Percentiles rank a stretch among this genome's conserved stretches.
Conservation (phyloP, 2,797 vertebrate species). For the Myripristis jacobus region DNA sequence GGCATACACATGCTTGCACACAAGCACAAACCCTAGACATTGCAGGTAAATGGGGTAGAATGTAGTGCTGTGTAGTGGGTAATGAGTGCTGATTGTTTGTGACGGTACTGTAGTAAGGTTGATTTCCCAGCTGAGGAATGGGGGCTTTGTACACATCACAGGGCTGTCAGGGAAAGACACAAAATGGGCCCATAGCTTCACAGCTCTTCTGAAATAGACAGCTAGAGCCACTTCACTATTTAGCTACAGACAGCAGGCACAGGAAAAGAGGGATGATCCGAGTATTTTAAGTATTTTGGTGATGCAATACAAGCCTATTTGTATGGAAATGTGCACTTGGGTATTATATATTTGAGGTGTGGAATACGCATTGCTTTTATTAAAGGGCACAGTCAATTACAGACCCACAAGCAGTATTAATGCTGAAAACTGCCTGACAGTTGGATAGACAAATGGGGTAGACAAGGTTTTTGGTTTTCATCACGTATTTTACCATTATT, state of each 20-base stretch:
- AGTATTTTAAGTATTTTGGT: slow-evolving; percentile 68
- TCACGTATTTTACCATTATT: slow-evolving; percentile 18
- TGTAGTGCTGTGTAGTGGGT: slow-evolving; percentile 67
- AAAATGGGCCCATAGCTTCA: slow-evolving; percentile 75
- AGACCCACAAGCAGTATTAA: slow-evolving; percentile 38
- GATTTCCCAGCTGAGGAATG: slow-evolving; percentile 82
- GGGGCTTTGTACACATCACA: slow-evolving; percentile 75
- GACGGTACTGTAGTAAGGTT: slow-evolving; percentile 79
- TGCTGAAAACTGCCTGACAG: slow-evolving; percentile 36
- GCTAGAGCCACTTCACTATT: slow-evolving; percentile 69
- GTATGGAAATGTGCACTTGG: slow-evolving; percentile 63
- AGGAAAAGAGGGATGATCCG: slow-evolving; percentile 48
- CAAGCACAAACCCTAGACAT: slow-evolving; percentile 37
- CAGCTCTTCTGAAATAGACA: slow-evolving; percentile 73
- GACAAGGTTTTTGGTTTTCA: neutral
- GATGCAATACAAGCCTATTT: slow-evolving; percentile 62
- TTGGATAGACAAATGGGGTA: slow-evolving; percentile 5
- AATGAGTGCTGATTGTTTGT: slow-evolving; percentile 82
- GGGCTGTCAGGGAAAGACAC: slow-evolving; percentile 76
- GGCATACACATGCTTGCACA: slow-evolving; percentile 8
- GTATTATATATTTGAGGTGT: slow-evolving; percentile 50
- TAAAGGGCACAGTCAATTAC: slow-evolving; percentile 63
- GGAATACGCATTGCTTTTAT: slow-evolving; percentile 28
- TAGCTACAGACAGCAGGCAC: slow-evolving; percentile 64
- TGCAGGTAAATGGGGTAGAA: slow-evolving; percentile 74